Evolutionary conservation across 2,113 vertebrate genomes (phyloP).

Genomic region (Oceanodroma tethys): DNA sequence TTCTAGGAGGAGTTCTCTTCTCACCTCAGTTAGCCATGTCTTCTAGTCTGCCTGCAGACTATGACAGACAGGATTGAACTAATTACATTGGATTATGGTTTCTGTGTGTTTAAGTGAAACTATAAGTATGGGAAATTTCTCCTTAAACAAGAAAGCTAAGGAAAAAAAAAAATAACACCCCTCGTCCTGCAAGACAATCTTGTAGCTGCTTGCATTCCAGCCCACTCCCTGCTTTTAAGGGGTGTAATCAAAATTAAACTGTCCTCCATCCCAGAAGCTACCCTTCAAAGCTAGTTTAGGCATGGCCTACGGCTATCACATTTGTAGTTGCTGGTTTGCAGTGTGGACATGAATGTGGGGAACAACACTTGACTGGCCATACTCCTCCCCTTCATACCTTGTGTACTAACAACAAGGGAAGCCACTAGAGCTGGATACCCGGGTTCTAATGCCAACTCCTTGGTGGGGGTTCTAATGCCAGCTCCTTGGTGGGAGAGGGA

Average conservation of each 20-base stretch:
- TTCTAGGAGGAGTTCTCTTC: neutral
- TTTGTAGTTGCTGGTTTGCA: neutral
- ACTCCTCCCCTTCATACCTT: neutral
- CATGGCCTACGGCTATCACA: neutral
- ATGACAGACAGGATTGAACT: neutral
- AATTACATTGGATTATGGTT: neutral
- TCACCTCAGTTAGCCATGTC: neutral
- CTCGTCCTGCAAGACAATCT: neutral
- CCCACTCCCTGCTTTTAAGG: neutral
- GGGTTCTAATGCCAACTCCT: neutral
- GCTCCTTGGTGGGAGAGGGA: neutral
- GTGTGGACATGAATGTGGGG: neutral
- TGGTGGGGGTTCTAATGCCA: neutral
- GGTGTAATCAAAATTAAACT: neutral
- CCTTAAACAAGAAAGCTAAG: neutral
- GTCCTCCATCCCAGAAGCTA: neutral
- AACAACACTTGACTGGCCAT: neutral
- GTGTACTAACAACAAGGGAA: neutral
- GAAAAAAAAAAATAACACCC: rapidly evolving
- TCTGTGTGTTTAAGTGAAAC: neutral
- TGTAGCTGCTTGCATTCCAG: neutral
- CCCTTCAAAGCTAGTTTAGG: neutral
- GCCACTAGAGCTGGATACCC: neutral
- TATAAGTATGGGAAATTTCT: neutral
- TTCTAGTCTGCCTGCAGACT: neutral